These are phyloP conservation scores for Bubo scandiacus DNA, from an alignment of 2,113 vertebrate species.

Conservation along the genomic window DNA sequence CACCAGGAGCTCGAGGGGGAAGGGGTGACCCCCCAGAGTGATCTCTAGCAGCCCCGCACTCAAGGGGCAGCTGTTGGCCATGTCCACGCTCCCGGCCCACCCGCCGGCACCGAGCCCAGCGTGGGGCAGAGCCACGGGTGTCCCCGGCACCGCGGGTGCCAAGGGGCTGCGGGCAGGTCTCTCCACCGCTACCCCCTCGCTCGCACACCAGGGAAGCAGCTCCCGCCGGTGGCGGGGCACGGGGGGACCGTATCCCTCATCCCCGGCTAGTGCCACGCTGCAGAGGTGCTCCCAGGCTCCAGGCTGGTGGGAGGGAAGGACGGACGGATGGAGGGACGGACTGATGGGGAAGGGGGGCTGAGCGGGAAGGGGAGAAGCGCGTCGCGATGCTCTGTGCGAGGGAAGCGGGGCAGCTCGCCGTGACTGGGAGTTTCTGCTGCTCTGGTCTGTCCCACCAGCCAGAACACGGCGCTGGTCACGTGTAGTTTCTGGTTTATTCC, in stretches of 20 bases:
- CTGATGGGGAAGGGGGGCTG: background rate
- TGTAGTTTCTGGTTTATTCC: slow-evolving; percentile 60
- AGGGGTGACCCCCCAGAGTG: background rate
- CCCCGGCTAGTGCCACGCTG: background rate
- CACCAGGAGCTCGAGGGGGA: background rate
- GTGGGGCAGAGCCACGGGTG: background rate
- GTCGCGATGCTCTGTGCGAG: background rate
- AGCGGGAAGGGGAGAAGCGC: background rate
- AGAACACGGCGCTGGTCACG: slow-evolving; percentile 62
- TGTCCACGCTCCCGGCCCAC: background rate
- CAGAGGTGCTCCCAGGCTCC: background rate
- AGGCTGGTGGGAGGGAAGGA: background rate
- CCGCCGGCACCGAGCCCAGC: fast-evolving
- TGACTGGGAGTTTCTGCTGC: slow-evolving; percentile 34
- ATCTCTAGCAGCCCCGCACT: background rate
- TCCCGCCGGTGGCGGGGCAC: background rate
- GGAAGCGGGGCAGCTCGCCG: slow-evolving; percentile 2
- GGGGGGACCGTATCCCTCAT: fast-evolving
- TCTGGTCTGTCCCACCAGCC: slow-evolving; percentile 44
- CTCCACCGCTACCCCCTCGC: background rate
- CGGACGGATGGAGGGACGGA: background rate
- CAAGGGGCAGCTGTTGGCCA: background rate
- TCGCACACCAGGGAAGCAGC: background rate
- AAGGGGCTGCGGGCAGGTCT: background rate
- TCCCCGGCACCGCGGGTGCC: background rate